phyloP scores from a whole-genome alignment of 2,113 vertebrate genomes.

The Elaphurus davidianus region DNA sequence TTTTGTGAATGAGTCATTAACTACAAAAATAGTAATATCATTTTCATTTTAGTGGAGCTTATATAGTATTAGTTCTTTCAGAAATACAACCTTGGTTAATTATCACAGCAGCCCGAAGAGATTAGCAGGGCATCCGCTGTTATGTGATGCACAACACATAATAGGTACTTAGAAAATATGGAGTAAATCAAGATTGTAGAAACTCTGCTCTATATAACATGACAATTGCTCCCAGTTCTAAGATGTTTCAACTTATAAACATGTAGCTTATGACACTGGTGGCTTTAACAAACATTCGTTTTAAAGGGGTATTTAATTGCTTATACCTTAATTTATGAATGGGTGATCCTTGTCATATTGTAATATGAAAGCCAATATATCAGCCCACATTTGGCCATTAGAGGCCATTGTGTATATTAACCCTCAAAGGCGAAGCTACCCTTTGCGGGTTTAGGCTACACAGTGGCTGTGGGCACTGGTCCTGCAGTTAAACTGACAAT shows the following conservation, averaged over 20 bases:
- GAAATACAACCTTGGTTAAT: neutral
- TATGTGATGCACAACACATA: neutral
- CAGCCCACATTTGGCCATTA: neutral
- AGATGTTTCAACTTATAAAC: neutral
- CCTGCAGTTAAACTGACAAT: neutral
- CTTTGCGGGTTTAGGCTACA: neutral
- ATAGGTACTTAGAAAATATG: neutral
- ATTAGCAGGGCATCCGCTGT: neutral
- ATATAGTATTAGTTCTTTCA: neutral
- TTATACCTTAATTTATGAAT: neutral
- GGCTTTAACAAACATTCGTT: neutral
- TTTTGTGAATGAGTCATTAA: neutral
- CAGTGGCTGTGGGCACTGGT: neutral
- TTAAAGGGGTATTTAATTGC: neutral
- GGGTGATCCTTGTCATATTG: neutral
- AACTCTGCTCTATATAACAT: neutral
- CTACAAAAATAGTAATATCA: neutral
- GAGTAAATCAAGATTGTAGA: neutral
- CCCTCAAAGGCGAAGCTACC: neutral
- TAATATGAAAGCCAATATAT: neutral
- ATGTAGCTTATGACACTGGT: neutral
- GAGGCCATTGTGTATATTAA: neutral
- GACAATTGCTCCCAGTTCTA: neutral
- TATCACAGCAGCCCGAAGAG: neutral
- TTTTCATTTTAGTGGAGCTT: neutral